Percentiles rank a stretch among this genome's conserved stretches.
phyloP scores from a whole-genome alignment of 2,797 vertebrate species.

The Molothrus ater region DNA sequence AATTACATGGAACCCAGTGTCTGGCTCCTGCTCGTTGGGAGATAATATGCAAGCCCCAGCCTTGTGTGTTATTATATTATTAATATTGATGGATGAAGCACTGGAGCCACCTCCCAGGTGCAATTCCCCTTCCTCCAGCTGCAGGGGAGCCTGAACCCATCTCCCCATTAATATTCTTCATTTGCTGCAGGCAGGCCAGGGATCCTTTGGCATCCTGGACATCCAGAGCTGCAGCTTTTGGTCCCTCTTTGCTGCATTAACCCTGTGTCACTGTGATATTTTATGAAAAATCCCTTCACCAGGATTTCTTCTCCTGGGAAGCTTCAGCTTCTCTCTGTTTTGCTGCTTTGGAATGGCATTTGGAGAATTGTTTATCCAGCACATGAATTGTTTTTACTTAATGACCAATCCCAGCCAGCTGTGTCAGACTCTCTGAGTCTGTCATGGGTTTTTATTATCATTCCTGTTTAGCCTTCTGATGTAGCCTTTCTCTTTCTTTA shows the following conservation, averaged over 20 bases:
- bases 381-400: too few species aligned
- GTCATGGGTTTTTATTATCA: too few species aligned
- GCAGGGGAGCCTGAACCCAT: not conserved
- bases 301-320: too few species aligned
- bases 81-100: constrained; percentile 33
- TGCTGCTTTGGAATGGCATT: too few species aligned
- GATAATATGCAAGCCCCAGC: constrained; percentile 32
- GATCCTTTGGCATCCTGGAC: not conserved
- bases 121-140: not conserved
- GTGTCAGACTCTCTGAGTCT: too few species aligned
- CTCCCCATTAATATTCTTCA: not conserved
- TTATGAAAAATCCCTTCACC: too few species aligned
- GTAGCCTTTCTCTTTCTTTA: too few species aligned
- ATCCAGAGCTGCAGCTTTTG: not conserved
- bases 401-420: too few species aligned
- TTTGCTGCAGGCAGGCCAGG: not conserved
- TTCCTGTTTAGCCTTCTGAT: too few species aligned
- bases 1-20: constrained; percentile 58
- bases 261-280: not conserved
- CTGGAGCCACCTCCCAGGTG: not conserved
- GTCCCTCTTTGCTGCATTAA: not conserved
- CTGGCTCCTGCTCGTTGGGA: constrained; percentile 48
- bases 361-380: too few species aligned
- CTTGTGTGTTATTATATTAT: constrained; percentile 32
- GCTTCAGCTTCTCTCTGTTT: too few species aligned